Evolutionary conservation across 1,140 invertebrate genomes (phyloP).

Genomic region (Aphelinus certus): DNA sequence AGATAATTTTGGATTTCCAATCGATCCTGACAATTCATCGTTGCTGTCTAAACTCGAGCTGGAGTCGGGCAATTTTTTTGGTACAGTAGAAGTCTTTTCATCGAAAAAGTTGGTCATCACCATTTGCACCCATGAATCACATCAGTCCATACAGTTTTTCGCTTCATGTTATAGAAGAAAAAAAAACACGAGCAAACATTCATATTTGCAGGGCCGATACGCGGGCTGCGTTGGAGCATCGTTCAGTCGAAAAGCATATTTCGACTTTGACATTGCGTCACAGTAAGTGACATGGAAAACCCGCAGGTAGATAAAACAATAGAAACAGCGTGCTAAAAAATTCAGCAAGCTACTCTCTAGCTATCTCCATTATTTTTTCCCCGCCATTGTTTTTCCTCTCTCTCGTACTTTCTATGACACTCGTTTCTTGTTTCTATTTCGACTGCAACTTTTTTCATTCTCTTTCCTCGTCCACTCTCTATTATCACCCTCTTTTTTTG

Average conservation of each 20-base stretch:
- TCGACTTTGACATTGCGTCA: constrained; percentile 22
- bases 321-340: constrained; percentile 15
- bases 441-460: background rate
- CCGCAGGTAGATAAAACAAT: constrained; percentile 20
- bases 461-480: too few species aligned
- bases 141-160: too few species aligned
- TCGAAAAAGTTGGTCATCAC: too few species aligned
- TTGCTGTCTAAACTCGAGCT: too few species aligned
- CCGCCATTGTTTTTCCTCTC: background rate
- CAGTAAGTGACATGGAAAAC: constrained; percentile 19
- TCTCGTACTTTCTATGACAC: background rate
- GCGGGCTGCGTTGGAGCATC: background rate
- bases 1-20: too few species aligned
- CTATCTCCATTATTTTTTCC: constrained; percentile 14
- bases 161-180: too few species aligned
- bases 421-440: constrained; percentile 30
- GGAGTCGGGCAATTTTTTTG: too few species aligned
- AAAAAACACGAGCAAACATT: background rate
- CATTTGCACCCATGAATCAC: too few species aligned
- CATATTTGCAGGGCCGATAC: constrained; percentile 9
- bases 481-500: background rate
- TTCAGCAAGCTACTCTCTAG: background rate
- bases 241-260: background rate
- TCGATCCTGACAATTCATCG: too few species aligned
- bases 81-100: too few species aligned